A percentile compares a stretch with the other conserved stretches of the same genome.
phyloP scores from a whole-genome alignment of 2,888 invertebrate genomes.

The Phyllotreta striolata region DNA sequence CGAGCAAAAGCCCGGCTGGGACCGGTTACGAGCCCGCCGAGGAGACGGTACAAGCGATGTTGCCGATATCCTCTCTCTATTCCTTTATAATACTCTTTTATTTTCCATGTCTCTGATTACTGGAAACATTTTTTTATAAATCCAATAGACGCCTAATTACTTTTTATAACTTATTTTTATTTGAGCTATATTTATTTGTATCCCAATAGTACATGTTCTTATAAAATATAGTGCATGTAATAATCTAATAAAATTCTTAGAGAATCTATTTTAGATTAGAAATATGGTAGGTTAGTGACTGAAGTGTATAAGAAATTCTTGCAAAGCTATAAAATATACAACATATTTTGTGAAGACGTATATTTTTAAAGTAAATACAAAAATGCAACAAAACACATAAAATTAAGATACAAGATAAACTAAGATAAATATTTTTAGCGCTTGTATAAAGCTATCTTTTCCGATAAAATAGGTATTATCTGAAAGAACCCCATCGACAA shows the following conservation, averaged over 20 bases:
- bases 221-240: too few relatives aligned
- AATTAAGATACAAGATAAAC: too few relatives aligned
- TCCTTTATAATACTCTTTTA: not conserved
- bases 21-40: slow-evolving; percentile 58
- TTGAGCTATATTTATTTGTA: too few relatives aligned
- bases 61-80: slow-evolving; percentile 21
- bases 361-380: too few relatives aligned
- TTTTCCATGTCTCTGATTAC: not conserved
- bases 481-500: slow-evolving; percentile 3
- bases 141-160: too few relatives aligned
- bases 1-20: slow-evolving; percentile 57
- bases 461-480: slow-evolving; percentile 1
- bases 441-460: too few relatives aligned
- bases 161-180: too few relatives aligned
- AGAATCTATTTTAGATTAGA: not conserved
- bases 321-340: too few relatives aligned
- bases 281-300: not conserved
- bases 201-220: too few relatives aligned
- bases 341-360: too few relatives aligned
- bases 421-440: too few relatives aligned
- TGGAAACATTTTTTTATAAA: not conserved
- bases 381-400: too few relatives aligned
- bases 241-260: not conserved
- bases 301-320: not conserved
- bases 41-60: slow-evolving; percentile 38